Conservation (phyloP, 2,797 vertebrate species). For the Mormyrus hasselquistii region DNA sequence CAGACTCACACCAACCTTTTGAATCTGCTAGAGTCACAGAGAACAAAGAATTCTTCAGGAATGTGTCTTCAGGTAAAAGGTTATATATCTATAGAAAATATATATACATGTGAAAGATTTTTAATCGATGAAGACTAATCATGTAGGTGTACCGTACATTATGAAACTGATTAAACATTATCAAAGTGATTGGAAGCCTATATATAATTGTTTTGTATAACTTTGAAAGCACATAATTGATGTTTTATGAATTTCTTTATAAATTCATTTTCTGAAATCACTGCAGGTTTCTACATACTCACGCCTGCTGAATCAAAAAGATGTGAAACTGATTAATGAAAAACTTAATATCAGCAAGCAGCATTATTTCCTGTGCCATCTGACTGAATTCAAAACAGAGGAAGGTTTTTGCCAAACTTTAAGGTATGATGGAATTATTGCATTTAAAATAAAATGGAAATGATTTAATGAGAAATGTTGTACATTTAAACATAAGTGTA, state of each 20-base stretch:
- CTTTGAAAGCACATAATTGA: neutral
- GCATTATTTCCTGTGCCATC: slow-evolving; percentile 19
- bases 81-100: too few relatives aligned
- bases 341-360: slow-evolving; percentile 17
- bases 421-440: slow-evolving; percentile 15
- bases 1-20: slow-evolving; percentile 31
- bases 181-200: too few relatives aligned
- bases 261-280: neutral
- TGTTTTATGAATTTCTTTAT: neutral
- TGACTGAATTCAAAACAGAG: slow-evolving; percentile 35
- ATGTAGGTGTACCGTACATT: too few relatives aligned
- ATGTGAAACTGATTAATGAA: slow-evolving; percentile 28
- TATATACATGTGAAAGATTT: too few relatives aligned
- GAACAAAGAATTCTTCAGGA: neutral
- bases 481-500: too few relatives aligned
- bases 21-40: neutral
- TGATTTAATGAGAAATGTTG: too few relatives aligned
- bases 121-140: too few relatives aligned
- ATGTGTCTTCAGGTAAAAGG: slow-evolving; percentile 36
- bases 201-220: too few relatives aligned
- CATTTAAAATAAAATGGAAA: neutral
- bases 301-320: slow-evolving; percentile 29
- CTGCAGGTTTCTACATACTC: slow-evolving; percentile 29
- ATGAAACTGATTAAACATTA: too few relatives aligned
- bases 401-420: slow-evolving; percentile 27